These are phyloP conservation scores for Shargacucullia verbasci DNA, from an alignment of 2,888 invertebrate species.

Conservation along the genomic window DNA sequence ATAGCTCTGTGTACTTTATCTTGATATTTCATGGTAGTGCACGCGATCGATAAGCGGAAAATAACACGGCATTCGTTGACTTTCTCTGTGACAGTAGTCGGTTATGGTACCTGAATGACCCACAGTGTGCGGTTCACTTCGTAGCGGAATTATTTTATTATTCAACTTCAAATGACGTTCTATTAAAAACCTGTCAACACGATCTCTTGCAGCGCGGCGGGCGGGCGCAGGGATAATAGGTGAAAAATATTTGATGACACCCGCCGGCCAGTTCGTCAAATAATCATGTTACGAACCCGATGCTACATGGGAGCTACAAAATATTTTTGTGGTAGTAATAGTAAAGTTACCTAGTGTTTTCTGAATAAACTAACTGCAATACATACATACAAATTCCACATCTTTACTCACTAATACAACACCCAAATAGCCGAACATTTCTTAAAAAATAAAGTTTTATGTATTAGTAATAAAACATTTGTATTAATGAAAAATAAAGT, in stretches of 20 bases:
- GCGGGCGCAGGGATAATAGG: not conserved
- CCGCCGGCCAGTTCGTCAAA: no score
- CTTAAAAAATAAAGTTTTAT: no score
- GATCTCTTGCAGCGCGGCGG: not conserved
- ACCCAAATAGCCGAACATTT: no score
- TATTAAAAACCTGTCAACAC: not conserved
- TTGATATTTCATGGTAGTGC: conserved; percentile 30
- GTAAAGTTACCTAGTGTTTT: no score
- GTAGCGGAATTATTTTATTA: not conserved
- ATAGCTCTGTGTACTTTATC: conserved; percentile 18
- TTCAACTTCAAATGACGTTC: not conserved
- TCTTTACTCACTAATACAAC: no score
- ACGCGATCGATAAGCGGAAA: conserved; percentile 37
- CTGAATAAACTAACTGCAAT: no score
- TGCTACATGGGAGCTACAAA: no score
- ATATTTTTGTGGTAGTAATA: no score
- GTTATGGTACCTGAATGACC: conserved; percentile 18
- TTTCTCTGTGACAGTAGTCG: conserved; percentile 30
- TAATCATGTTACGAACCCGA: no score
- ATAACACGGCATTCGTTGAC: conserved; percentile 24
- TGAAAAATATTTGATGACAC: no score
- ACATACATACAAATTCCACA: no score
- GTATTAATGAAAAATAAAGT: not conserved
- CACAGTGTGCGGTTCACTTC: conserved; percentile 8
- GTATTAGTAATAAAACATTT: no score